These are phyloP conservation scores for Caenorhabditis angaria DNA, from an alignment of 2,888 invertebrate species.

Conservation along the genomic window DNA sequence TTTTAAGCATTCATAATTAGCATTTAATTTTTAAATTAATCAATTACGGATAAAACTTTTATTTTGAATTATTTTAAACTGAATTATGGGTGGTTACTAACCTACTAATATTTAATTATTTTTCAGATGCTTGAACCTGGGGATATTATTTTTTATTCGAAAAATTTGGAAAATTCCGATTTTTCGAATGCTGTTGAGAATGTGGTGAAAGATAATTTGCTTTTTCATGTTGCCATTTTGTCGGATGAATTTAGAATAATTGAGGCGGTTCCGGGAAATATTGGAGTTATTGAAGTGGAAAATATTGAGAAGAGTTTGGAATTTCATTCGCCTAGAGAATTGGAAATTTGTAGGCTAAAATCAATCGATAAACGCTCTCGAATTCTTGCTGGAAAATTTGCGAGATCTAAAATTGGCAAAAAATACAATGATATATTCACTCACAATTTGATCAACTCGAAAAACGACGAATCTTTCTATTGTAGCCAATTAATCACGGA, in stretches of 20 bases:
- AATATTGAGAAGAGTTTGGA: constrained; percentile 24
- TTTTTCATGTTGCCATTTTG: constrained; percentile 42
- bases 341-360: constrained; percentile 24
- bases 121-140: constrained; percentile 30
- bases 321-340: constrained; percentile 26
- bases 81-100: background rate
- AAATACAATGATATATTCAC: constrained; percentile 56
- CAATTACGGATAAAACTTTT: background rate
- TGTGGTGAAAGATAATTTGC: constrained; percentile 15
- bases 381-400: constrained; percentile 10
- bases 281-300: constrained; percentile 28
- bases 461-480: constrained; percentile 43
- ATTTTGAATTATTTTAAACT: background rate
- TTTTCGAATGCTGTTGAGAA: constrained; percentile 30
- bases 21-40: no score
- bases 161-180: constrained; percentile 12
- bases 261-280: constrained; percentile 32
- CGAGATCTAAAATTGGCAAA: constrained; percentile 19
- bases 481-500: constrained; percentile 54
- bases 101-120: background rate
- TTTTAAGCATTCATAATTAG: background rate
- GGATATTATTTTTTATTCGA: constrained; percentile 40
- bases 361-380: background rate
- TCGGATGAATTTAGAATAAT: constrained; percentile 19
- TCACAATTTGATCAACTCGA: constrained; percentile 38